A percentile compares a stretch with the other conserved stretches of the same genome.
These are phyloP conservation scores for Ericerus pela DNA, from an alignment of 1,140 invertebrate genomes.

Conservation along the genomic window DNA sequence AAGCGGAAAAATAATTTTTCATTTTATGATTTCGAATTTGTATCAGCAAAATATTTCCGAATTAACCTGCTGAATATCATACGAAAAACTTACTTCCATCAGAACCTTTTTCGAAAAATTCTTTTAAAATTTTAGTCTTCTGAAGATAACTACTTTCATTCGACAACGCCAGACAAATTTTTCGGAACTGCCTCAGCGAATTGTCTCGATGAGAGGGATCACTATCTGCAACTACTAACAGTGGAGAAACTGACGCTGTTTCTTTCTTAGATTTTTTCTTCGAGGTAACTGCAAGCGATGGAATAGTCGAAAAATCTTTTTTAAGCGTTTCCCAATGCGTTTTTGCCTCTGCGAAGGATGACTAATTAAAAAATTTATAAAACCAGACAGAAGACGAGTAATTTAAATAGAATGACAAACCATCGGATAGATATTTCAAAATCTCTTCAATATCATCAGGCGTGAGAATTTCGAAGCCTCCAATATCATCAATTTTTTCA, in stretches of 20 bases:
- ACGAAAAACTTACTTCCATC: slow-evolving; percentile 39
- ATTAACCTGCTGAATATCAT: too few species aligned
- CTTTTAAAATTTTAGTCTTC: slow-evolving; percentile 60
- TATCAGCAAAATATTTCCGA: too few species aligned
- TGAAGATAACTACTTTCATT: slow-evolving; percentile 60
- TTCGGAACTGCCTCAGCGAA: slow-evolving; percentile 60
- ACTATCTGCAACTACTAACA: background rate
- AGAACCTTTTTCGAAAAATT: slow-evolving; percentile 50
- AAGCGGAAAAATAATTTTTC: too few species aligned
- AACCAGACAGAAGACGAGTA: background rate
- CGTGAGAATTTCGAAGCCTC: slow-evolving; percentile 42
- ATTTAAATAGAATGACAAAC: slow-evolving; percentile 18
- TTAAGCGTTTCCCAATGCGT: background rate
- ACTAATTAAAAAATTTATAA: background rate
- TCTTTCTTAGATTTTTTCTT: slow-evolving; percentile 12
- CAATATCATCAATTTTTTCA: slow-evolving; percentile 59
- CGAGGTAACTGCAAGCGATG: background rate
- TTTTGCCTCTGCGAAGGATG: background rate
- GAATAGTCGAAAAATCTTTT: background rate
- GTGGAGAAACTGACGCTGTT: slow-evolving; percentile 13
- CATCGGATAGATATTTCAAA: slow-evolving; percentile 31
- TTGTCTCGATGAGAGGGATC: slow-evolving; percentile 40
- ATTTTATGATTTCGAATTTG: too few species aligned
- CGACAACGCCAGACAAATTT: slow-evolving; percentile 58
- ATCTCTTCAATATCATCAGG: slow-evolving; percentile 52